Evolutionary conservation across 2,888 invertebrate species (phyloP), one percentile per base, ranked within the genome.

Genomic region (Ennomos erosarius): DNA sequence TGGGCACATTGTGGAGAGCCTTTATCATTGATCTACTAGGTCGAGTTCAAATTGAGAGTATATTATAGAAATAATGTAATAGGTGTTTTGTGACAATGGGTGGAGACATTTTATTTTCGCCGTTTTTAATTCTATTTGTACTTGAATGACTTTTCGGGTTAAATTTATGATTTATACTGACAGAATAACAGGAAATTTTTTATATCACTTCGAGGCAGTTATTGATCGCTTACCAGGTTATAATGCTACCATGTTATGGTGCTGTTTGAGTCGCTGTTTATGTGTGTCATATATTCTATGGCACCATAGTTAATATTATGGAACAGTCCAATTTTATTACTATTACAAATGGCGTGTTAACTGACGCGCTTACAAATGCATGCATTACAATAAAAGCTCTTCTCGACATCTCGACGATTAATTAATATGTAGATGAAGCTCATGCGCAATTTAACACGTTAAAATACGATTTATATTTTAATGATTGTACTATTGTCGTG

Each of bases 391-490:
- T 69, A 73, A 68, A 62, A 67, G 59, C 68, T 69, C 61, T 69
- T 60, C 67, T 62, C 71, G 26, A 26, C 26, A 74, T 79, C 78
- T 78, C 81, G 76, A 63, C 79, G 78, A 82, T 76, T 83, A 79
- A 87, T 88, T 82, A 89, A 88, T 88, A 68, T 65, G 65, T 78
- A 86, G 78, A 87, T 82, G 78, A 70, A 81, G 74, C 83, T 81
- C 82, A 55, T 56, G 79, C 83, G 76, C 87, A 81, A 87, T 88
- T 88, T 78, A 86, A 81, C 81, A 71, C 75, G 77, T 79, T 83
- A 81, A 72, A 80, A 78, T 82, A 80, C 84, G 80, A 85, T 88
- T 87, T 80, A 74, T 85, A 87, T 86, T 84, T 79, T 82, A 88
- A 88, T 6, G 26, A 26, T 87, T 80, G 62, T 38, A 56, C 47